Conservation (phyloP, 35 echinoderm and acorn worm species). For the Lytechinus variegatus region DNA sequence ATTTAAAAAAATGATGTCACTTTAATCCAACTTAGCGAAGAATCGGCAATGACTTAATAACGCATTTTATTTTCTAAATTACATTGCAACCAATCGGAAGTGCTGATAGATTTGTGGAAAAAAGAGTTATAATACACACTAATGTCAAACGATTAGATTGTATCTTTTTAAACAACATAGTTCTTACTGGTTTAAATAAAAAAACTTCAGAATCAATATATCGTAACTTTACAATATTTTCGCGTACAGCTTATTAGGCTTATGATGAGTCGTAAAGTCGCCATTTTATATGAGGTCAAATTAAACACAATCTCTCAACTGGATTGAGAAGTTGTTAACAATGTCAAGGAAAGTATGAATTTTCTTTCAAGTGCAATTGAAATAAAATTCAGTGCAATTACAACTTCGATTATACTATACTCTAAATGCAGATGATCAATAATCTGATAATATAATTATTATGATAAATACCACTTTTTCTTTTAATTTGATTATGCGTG, state of each 20-base stretch:
- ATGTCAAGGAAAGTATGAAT: neutral
- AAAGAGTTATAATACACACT: no score
- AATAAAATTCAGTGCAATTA: neutral
- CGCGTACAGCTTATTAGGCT: neutral
- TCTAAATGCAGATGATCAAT: neutral
- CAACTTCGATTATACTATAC: neutral
- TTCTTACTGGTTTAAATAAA: neutral
- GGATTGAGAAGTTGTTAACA: neutral
- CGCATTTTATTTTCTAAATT: no score
- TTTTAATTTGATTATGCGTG: neutral
- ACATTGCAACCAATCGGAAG: no score
- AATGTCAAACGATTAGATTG: no score
- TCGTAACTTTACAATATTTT: neutral
- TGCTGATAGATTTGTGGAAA: no score
- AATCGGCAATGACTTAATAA: no score
- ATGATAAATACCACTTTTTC: neutral
- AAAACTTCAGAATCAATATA: neutral
- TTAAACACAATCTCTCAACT: neutral
- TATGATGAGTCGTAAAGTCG: neutral
- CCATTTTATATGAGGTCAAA: neutral
- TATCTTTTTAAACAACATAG: neutral
- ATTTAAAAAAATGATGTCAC: no score
- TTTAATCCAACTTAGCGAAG: no score
- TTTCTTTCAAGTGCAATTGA: neutral
- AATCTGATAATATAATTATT: neutral